phyloP scores from a whole-genome alignment of 1,140 invertebrate species.

The Tribolium madens region DNA sequence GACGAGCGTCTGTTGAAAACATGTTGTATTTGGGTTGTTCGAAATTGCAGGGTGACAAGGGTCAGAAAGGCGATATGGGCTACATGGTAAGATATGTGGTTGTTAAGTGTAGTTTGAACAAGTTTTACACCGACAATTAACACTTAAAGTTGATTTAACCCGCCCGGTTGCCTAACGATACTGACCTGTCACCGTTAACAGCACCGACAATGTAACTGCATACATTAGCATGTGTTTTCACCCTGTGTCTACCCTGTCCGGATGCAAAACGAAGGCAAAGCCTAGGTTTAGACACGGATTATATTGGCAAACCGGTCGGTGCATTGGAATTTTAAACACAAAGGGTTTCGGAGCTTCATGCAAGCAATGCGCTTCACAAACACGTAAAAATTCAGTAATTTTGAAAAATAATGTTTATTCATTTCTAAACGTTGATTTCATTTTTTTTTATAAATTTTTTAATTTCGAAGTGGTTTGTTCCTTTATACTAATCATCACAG shows the following conservation, averaged over 20 bases:
- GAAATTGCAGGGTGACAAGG: conserved; percentile 75
- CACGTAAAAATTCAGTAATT: too few relatives aligned
- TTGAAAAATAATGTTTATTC: too few relatives aligned
- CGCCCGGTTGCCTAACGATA: conserved; percentile 45
- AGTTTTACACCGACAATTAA: conserved; percentile 39
- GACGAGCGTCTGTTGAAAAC: conserved; percentile 4
- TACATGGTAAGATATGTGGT: conserved; percentile 72
- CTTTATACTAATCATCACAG: too few relatives aligned
- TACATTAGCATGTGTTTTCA: conserved; percentile 52
- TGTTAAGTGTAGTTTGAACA: conserved; percentile 47
- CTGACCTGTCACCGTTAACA: conserved; percentile 47
- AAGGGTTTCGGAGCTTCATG: too few relatives aligned
- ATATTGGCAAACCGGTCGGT: too few relatives aligned
- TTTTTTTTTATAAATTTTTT: too few relatives aligned
- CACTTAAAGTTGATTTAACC: conserved; percentile 43
- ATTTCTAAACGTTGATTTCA: too few relatives aligned
- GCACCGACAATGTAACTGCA: conserved; percentile 34
- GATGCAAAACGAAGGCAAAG: conserved; percentile 1
- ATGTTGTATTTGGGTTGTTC: conserved; percentile 50
- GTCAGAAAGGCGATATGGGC: conserved; percentile 76
- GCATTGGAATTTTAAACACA: too few relatives aligned
- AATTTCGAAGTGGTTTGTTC: too few relatives aligned
- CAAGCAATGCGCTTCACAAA: too few relatives aligned
- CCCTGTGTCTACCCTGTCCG: conserved; percentile 56
- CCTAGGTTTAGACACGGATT: too few relatives aligned